phyloP scores from a whole-genome alignment of 2,888 invertebrate genomes.

The Plebejus melissa region DNA sequence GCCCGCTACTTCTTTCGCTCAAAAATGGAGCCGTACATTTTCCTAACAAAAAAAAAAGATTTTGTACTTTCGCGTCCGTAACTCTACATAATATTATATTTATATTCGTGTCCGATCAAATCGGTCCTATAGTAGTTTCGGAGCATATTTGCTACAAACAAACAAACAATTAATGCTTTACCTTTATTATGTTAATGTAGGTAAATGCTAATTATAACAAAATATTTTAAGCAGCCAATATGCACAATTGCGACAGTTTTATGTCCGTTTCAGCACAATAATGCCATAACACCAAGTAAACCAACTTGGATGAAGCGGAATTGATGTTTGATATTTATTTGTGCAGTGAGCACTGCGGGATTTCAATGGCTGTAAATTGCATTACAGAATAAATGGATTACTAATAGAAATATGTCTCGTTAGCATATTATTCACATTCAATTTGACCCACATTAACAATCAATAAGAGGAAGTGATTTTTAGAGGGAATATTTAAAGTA shows the following conservation, averaged over 20 bases:
- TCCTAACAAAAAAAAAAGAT: too few relatives aligned
- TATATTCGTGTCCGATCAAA: too few relatives aligned
- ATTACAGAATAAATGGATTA: constrained; percentile 48
- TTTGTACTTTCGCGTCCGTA: too few relatives aligned
- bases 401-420: constrained; percentile 29
- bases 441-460: constrained; percentile 15
- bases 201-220: too few relatives aligned
- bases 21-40: too few relatives aligned
- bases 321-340: constrained; percentile 38
- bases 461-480: background rate
- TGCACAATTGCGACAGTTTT: background rate
- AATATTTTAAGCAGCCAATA: background rate
- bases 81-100: too few relatives aligned
- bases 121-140: too few relatives aligned
- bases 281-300: background rate
- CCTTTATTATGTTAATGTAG: too few relatives aligned
- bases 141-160: too few relatives aligned
- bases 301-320: constrained; percentile 30
- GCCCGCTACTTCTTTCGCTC: background rate
- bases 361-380: constrained; percentile 49
- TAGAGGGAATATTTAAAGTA: background rate
- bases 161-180: too few relatives aligned
- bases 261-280: background rate
- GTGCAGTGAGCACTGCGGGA: constrained; percentile 36
- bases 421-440: constrained; percentile 8